A percentile compares a stretch with the other conserved stretches of the same genome.
Evolutionary conservation across 1,140 invertebrate genomes (phyloP).

Genomic region (Aricia agestis): DNA sequence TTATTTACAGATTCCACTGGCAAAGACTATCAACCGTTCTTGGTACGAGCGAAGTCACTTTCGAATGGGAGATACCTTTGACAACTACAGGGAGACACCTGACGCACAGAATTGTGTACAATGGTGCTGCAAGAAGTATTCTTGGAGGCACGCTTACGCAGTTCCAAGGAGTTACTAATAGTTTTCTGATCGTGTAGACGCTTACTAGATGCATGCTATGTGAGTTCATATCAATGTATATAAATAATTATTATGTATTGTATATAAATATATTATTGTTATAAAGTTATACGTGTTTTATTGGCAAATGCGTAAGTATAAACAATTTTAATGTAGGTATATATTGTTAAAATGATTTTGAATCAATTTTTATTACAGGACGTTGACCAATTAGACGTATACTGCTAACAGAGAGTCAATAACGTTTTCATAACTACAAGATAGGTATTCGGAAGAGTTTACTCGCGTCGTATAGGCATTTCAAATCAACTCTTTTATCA

Average conservation of each 20-base stretch:
- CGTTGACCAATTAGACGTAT: no score
- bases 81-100: slow-evolving; percentile 21
- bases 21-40: slow-evolving; percentile 38
- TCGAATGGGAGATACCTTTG: slow-evolving; percentile 46
- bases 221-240: not conserved
- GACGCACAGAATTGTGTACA: slow-evolving; percentile 44
- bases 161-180: slow-evolving; percentile 40
- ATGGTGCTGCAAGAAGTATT: slow-evolving; percentile 36
- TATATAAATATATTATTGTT: not conserved
- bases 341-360: no score
- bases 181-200: slow-evolving; percentile 30
- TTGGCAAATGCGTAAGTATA: not conserved
- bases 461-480: no score
- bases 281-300: not conserved
- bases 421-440: no score
- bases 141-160: slow-evolving; percentile 31
- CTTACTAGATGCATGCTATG: not conserved
- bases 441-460: no score
- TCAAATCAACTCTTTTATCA: no score
- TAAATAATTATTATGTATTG: not conserved
- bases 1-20: slow-evolving; percentile 47
- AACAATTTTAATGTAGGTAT: no score
- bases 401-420: no score
- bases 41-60: slow-evolving; percentile 42
- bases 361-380: no score